Evolutionary conservation across 1,140 invertebrate genomes (phyloP).

Genomic region (Drosophila mauritiana): DNA sequence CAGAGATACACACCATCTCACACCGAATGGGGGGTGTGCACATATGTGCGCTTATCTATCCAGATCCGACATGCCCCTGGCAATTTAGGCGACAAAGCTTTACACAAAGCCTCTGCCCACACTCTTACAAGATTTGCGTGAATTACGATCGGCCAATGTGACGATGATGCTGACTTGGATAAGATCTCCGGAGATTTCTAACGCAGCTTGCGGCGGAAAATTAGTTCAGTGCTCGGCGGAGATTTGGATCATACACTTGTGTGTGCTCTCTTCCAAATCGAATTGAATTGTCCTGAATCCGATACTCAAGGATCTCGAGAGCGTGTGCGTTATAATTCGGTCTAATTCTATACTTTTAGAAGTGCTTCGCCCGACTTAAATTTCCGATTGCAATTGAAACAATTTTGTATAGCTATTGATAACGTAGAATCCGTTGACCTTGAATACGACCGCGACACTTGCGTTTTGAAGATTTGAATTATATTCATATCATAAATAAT

Average conservation of each 20-base stretch:
- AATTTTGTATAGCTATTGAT: background rate
- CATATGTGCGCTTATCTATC: constrained; percentile 1
- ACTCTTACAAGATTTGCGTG: constrained; percentile 61
- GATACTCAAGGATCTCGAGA: constrained; percentile 20
- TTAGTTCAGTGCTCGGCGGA: constrained; percentile 45
- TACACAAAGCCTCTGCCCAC: constrained; percentile 37
- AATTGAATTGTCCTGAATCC: constrained; percentile 30
- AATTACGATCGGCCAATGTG: constrained; percentile 46
- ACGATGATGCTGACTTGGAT: constrained; percentile 24
- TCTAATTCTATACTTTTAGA: too few relatives aligned
- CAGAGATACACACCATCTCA: constrained; percentile 13
- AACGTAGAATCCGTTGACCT: background rate
- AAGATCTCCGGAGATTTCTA: constrained; percentile 38
- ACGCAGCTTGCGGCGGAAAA: constrained; percentile 15
- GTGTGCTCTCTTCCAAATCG: constrained; percentile 9
- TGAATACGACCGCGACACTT: background rate
- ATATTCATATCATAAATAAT: background rate
- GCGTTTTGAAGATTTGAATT: background rate
- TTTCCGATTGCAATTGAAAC: background rate
- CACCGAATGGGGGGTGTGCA: constrained; percentile 42
- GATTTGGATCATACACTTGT: constrained; percentile 36
- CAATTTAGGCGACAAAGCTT: constrained; percentile 49
- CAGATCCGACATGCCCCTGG: constrained; percentile 23
- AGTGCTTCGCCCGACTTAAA: background rate
- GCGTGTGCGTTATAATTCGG: constrained; percentile 14